Percentiles rank a stretch among this genome's conserved stretches.
Evolutionary conservation across 2,113 vertebrate species (phyloP).

Genomic region (Mugil cephalus): DNA sequence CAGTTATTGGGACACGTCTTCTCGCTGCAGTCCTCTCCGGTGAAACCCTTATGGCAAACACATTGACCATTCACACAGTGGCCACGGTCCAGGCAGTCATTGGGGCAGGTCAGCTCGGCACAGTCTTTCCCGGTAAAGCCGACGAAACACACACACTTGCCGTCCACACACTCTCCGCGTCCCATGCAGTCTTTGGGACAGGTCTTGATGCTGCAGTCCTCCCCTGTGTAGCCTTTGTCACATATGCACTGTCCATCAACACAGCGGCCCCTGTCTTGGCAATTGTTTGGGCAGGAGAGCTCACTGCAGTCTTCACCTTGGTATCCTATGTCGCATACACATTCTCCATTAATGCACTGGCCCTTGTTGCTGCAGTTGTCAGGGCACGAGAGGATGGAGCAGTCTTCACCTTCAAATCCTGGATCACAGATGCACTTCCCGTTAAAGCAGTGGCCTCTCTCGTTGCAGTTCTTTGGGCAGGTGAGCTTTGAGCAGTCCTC

Average conservation of each 20-base stretch:
- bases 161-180: conserved; percentile 87
- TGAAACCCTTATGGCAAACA: conserved; percentile 88
- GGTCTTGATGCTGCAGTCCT: conserved; percentile 87
- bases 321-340: conserved; percentile 88
- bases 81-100: conserved; percentile 87
- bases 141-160: conserved; percentile 87
- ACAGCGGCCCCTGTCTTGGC: conserved; percentile 86
- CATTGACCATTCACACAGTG: conserved; percentile 89
- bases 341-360: conserved; percentile 88
- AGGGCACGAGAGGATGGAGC: conserved; percentile 88
- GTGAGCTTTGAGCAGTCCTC: conserved; percentile 89
- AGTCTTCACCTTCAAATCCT: conserved; percentile 88
- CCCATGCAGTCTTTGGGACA: conserved; percentile 89
- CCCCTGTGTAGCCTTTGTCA: conserved; percentile 84
- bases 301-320: conserved; percentile 89
- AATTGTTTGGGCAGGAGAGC: conserved; percentile 88
- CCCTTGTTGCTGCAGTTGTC: conserved; percentile 86
- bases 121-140: conserved; percentile 90
- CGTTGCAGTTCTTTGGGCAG: conserved; percentile 89
- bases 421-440: conserved; percentile 91
- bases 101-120: conserved; percentile 85
- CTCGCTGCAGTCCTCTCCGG: conserved; percentile 88
- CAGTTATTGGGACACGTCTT: conserved; percentile 90
- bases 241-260: conserved; percentile 88
- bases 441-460: conserved; percentile 87